Conservation (phyloP, 2,888 invertebrate genomes). For the Malacosoma neustria region DNA sequence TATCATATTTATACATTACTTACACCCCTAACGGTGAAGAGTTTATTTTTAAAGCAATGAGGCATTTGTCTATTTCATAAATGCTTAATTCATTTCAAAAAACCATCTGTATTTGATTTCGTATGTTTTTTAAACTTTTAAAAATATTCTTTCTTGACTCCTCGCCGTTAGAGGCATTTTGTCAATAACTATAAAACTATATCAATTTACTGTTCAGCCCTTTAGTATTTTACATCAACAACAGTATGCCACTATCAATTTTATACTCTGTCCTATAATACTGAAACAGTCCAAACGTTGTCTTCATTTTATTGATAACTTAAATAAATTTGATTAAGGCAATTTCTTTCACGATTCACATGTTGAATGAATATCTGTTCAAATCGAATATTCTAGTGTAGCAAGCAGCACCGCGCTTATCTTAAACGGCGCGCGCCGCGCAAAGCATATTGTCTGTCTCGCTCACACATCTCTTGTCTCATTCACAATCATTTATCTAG, state of each 20-base stretch:
- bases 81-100: too few relatives aligned
- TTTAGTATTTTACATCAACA: constrained; percentile 21
- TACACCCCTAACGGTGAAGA: too few relatives aligned
- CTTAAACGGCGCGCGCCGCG: too few relatives aligned
- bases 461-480: too few relatives aligned
- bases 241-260: constrained; percentile 45
- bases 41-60: too few relatives aligned
- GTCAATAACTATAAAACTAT: background rate
- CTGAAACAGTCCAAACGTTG: constrained; percentile 51
- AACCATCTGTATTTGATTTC: too few relatives aligned
- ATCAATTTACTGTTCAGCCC: background rate
- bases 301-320: constrained; percentile 19
- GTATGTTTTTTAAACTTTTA: too few relatives aligned
- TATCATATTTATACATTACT: background rate
- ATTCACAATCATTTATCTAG: too few relatives aligned
- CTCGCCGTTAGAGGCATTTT: background rate
- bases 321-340: constrained; percentile 33
- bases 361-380: background rate
- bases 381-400: too few relatives aligned
- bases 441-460: too few relatives aligned
- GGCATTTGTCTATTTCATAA: too few relatives aligned
- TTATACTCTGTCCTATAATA: constrained; percentile 45
- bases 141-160: background rate
- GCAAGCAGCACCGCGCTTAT: too few relatives aligned
- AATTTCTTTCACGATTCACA: constrained; percentile 20